phyloP scores from a whole-genome alignment of 2,797 vertebrate species.

The Myiotriccus ornatus region DNA sequence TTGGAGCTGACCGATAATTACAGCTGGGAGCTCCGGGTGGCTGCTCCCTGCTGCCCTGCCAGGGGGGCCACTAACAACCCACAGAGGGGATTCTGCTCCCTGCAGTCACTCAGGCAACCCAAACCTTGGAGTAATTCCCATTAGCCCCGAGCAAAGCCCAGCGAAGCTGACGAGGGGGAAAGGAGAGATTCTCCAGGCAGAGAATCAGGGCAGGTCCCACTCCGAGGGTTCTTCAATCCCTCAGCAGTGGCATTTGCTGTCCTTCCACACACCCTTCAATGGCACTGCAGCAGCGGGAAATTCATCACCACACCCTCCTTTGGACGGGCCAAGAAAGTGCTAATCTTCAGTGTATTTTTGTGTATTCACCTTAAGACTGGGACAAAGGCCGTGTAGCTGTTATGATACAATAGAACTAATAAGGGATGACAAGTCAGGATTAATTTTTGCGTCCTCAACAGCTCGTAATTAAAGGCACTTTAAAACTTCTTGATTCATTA shows the following conservation, averaged over 20 bases:
- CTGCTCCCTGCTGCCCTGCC: neutral
- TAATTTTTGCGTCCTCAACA: neutral
- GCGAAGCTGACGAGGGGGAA: neutral
- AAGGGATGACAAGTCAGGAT: neutral
- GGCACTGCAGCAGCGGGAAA: neutral
- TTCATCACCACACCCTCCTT: neutral
- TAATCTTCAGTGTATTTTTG: neutral
- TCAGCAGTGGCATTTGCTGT: neutral
- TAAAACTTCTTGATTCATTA: neutral
- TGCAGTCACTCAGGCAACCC: neutral
- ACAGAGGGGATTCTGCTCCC: neutral
- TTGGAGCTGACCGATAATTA: slow-evolving; percentile 16
- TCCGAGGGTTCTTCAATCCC: neutral
- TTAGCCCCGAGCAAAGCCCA: neutral
- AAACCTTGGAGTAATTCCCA: neutral
- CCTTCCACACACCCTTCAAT: neutral
- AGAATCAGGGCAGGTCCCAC: neutral
- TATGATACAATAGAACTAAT: neutral
- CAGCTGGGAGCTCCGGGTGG: neutral
- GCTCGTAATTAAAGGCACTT: neutral
- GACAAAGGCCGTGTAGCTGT: neutral
- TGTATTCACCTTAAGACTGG: neutral
- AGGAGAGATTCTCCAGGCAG: neutral
- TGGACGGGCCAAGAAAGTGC: neutral
- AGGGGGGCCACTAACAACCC: accelerated